phyloP scores from a whole-genome alignment of 2,797 vertebrate genomes.

The Myotis myotis region DNA sequence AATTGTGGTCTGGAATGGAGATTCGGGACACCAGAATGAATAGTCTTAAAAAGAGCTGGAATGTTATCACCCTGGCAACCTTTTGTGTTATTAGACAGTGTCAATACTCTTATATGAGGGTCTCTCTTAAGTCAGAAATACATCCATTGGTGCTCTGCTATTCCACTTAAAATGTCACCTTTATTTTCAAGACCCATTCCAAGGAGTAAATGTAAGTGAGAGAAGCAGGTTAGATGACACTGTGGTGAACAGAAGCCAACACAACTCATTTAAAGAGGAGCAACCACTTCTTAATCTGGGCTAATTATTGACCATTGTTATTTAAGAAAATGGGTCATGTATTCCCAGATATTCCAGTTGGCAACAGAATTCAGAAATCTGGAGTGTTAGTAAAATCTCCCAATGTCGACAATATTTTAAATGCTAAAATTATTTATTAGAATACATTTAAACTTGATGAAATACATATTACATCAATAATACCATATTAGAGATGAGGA shows the following conservation, averaged over 20 bases:
- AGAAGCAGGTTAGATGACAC: background rate
- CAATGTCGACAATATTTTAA: background rate
- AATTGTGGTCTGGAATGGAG: background rate
- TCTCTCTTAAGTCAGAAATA: background rate
- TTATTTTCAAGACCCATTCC: background rate
- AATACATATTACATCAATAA: background rate
- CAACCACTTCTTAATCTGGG: too few relatives aligned
- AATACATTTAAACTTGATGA: background rate
- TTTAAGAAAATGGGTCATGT: background rate
- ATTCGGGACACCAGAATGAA: background rate
- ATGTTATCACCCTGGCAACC: background rate
- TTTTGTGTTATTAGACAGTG: background rate
- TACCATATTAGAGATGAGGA: background rate
- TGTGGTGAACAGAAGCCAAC: background rate
- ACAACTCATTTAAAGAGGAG: background rate
- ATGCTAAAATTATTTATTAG: background rate
- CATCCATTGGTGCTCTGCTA: background rate
- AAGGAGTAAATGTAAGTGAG: background rate
- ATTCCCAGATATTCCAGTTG: background rate
- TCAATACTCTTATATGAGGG: background rate
- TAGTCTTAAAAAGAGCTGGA: background rate
- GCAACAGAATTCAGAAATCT: background rate
- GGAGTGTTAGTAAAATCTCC: background rate
- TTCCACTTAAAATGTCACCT: background rate
- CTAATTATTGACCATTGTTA: rapidly evolving